A percentile compares a stretch with the other conserved stretches of the same genome.
These are phyloP conservation scores for Mormyrus iriodes DNA, from an alignment of 2,113 vertebrate genomes.

Conservation along the genomic window DNA sequence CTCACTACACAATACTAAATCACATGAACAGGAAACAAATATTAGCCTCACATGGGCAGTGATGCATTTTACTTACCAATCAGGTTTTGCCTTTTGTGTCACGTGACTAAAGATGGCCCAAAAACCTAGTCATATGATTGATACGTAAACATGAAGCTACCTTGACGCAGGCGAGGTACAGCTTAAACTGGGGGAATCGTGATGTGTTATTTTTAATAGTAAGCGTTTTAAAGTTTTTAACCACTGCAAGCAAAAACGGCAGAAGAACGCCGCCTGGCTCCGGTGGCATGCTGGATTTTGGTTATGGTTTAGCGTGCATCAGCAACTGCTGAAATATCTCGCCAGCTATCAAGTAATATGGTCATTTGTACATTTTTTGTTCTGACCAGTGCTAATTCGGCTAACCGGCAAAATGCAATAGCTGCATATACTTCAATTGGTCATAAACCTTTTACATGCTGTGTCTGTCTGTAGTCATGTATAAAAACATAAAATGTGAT, in stretches of 20 bases:
- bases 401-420: slow-evolving; percentile 15
- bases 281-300: neutral
- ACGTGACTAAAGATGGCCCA: neutral
- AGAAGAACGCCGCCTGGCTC: slow-evolving; percentile 7
- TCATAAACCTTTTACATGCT: slow-evolving; percentile 4
- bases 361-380: slow-evolving; percentile 20
- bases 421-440: neutral
- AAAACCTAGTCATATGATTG: slow-evolving; percentile 24
- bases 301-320: slow-evolving; percentile 11
- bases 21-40: slow-evolving; percentile 27
- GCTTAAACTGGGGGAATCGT: slow-evolving; percentile 24
- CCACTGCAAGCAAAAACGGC: slow-evolving; percentile 12
- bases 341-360: slow-evolving; percentile 17
- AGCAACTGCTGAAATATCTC: slow-evolving; percentile 9
- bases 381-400: slow-evolving; percentile 17
- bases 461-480: neutral
- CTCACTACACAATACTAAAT: neutral
- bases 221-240: slow-evolving; percentile 26
- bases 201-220: slow-evolving; percentile 29
- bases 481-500: neutral
- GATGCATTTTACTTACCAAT: slow-evolving; percentile 4
- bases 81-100: neutral
- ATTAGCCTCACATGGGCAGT: neutral
- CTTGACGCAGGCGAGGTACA: slow-evolving; percentile 24
- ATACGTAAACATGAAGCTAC: slow-evolving; percentile 28